phyloP scores from a whole-genome alignment of 2,113 vertebrate genomes.

The Sisor rabdophorus region DNA sequence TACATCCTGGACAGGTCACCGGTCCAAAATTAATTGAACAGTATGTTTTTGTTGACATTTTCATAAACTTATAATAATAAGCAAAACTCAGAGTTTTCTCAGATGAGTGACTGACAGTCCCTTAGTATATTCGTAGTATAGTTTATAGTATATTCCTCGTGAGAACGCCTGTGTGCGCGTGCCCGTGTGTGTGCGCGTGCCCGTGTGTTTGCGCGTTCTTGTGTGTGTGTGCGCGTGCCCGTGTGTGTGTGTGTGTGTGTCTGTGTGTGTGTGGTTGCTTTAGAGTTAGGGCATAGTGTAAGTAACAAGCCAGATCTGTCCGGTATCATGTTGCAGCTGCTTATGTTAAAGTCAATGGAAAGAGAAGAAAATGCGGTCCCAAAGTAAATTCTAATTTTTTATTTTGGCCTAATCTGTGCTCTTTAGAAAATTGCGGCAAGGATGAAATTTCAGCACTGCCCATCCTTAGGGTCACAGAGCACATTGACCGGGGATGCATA shows the following conservation, averaged over 20 bases:
- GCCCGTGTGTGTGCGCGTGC: slow-evolving; percentile 39
- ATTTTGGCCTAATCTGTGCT: too few relatives aligned
- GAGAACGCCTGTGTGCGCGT: slow-evolving; percentile 48
- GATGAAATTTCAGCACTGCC: slow-evolving; percentile 32
- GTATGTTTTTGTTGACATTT: background rate
- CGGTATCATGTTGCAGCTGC: slow-evolving; percentile 65
- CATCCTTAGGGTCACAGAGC: slow-evolving; percentile 4
- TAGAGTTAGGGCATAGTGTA: slow-evolving; percentile 47
- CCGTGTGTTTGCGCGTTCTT: slow-evolving; percentile 27
- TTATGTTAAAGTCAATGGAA: slow-evolving; percentile 66
- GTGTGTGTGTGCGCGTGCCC: slow-evolving; percentile 36
- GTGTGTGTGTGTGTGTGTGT: slow-evolving; percentile 37
- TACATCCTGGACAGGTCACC: too few relatives aligned
- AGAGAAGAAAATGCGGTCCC: slow-evolving; percentile 58
- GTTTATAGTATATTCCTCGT: slow-evolving; percentile 27
- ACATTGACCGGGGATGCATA: background rate
- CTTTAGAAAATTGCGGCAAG: background rate
- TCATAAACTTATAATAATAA: background rate
- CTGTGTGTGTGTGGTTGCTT: slow-evolving; percentile 38
- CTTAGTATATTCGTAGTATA: too few relatives aligned
- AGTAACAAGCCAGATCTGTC: slow-evolving; percentile 52
- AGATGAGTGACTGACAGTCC: background rate
- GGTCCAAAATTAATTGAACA: too few relatives aligned
- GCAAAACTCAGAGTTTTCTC: background rate
- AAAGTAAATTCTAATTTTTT: too few relatives aligned